These are phyloP conservation scores for Corythornis madagascariensis DNA, from an alignment of 2,113 vertebrate genomes.

Conservation along the genomic window DNA sequence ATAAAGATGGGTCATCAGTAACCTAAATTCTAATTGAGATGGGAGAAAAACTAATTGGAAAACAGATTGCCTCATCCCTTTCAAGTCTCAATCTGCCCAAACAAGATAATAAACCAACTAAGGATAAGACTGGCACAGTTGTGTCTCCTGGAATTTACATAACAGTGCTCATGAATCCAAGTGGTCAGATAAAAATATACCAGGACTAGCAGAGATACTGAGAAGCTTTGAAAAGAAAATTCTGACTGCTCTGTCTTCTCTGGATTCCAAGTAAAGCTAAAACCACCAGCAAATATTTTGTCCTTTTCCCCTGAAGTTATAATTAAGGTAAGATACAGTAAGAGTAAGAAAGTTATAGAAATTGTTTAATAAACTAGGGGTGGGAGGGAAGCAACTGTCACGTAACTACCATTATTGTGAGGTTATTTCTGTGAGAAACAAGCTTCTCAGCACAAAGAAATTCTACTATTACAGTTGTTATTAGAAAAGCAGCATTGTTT, in stretches of 20 bases:
- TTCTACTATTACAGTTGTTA: background rate
- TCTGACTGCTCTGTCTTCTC: background rate
- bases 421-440: background rate
- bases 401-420: background rate
- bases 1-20: background rate
- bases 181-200: background rate
- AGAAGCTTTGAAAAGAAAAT: background rate
- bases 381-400: background rate
- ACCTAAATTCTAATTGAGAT: background rate
- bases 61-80: too few relatives aligned
- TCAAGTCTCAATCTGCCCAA: too few relatives aligned
- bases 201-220: background rate
- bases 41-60: too few relatives aligned
- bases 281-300: background rate
- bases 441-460: background rate
- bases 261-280: background rate
- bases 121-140: background rate
- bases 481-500: background rate
- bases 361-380: background rate
- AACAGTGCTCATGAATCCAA: background rate
- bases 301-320: background rate
- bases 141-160: background rate
- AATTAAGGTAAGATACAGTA: background rate
- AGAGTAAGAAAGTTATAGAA: background rate
- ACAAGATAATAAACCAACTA: too few relatives aligned